These are phyloP conservation scores for Carduelis carduelis DNA, from an alignment of 2,797 vertebrate species.

Conservation along the genomic window DNA sequence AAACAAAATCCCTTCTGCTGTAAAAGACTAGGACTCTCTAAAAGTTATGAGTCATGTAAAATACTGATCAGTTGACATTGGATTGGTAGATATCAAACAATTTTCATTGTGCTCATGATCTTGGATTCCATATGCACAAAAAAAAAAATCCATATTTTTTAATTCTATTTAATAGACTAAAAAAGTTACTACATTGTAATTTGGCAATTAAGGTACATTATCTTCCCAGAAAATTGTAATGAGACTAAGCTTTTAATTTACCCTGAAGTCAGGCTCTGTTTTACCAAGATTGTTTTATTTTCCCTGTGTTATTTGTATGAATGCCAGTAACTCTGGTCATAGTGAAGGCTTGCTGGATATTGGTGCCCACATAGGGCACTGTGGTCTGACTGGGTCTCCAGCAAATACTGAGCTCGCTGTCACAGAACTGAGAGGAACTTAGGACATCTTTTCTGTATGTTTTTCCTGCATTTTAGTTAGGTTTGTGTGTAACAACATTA, in stretches of 20 bases:
- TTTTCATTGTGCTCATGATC: not conserved
- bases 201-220: not conserved
- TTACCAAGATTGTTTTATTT: not conserved
- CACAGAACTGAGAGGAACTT: not conserved
- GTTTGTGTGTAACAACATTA: not conserved
- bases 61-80: not conserved
- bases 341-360: not conserved
- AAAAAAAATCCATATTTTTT: not conserved
- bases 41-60: not conserved
- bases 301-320: not conserved
- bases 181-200: not conserved
- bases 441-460: not conserved
- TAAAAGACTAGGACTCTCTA: not conserved
- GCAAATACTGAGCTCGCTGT: not conserved
- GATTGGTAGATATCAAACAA: not conserved
- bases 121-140: not conserved
- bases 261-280: not conserved
- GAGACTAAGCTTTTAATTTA: not conserved
- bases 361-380: not conserved
- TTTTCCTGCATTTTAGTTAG: not conserved
- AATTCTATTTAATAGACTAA: not conserved
- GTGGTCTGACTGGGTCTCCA: not conserved
- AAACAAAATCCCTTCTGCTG: not conserved
- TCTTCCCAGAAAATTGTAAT: not conserved
- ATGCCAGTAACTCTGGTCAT: not conserved